These are phyloP conservation scores for Hipposideros armiger DNA, from an alignment of 2,113 vertebrate species.

Conservation along the genomic window DNA sequence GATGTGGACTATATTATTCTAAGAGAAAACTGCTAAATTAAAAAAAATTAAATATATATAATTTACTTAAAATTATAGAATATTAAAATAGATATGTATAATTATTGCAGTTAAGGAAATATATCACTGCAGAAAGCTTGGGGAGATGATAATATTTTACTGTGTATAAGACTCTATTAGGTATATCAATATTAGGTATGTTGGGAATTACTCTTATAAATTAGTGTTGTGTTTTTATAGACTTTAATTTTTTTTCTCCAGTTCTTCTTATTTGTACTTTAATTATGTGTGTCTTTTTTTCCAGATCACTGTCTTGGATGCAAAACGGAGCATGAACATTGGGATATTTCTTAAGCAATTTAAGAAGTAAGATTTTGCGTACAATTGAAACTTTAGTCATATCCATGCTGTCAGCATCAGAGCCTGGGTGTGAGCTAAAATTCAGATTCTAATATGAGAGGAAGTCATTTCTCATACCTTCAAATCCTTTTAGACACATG, in stretches of 20 bases:
- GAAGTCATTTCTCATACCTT: not conserved
- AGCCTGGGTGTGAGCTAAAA: not conserved
- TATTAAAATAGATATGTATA: not conserved
- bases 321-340: constrained; percentile 98
- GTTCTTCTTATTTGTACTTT: constrained; percentile 36
- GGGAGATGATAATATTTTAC: not conserved
- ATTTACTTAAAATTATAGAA: not conserved
- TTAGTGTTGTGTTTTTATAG: not conserved
- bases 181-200: not conserved
- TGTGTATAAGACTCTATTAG: not conserved
- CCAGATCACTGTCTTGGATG: constrained; percentile 96
- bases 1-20: not conserved
- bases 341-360: constrained; percentile 99
- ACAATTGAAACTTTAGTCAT: not conserved
- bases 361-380: constrained; percentile 93
- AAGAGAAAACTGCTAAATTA: constrained; percentile 59
- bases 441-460: not conserved
- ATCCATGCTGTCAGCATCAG: not conserved
- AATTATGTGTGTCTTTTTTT: constrained; percentile 65
- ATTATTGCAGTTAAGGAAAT: constrained; percentile 2
- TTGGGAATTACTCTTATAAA: constrained; percentile 1
- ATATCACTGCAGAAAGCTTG: not conserved
- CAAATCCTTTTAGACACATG: not conserved
- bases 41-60: not conserved
- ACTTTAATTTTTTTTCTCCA: constrained; percentile 16